phyloP scores from a whole-genome alignment of 1,140 invertebrate species.

The Caenorhabditis inopinata region DNA sequence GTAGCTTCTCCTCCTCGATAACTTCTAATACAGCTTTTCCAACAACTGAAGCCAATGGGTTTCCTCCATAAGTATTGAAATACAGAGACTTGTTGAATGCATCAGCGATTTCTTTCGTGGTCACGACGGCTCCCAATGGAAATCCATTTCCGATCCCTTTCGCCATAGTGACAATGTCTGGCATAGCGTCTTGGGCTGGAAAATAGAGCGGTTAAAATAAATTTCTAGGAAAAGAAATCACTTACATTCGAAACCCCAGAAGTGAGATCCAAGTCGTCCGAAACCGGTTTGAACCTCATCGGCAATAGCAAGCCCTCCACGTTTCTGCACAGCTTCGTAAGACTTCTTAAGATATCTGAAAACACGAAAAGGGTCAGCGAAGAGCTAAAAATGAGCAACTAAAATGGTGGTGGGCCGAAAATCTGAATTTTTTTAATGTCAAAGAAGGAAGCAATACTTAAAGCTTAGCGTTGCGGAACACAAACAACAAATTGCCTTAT shows the following conservation, averaged over 20 bases:
- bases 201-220: background rate
- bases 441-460: no score
- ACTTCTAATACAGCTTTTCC: slow-evolving; percentile 86
- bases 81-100: slow-evolving; percentile 77
- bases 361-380: background rate
- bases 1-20: slow-evolving; percentile 85
- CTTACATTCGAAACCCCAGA: slow-evolving; percentile 84
- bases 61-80: slow-evolving; percentile 95
- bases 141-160: slow-evolving; percentile 71
- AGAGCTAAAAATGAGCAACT: no score
- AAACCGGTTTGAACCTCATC: slow-evolving; percentile 97
- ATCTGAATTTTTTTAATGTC: no score
- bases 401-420: no score
- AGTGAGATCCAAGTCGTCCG: slow-evolving; percentile 85
- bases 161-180: slow-evolving; percentile 79
- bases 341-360: slow-evolving; percentile 77
- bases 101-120: slow-evolving; percentile 76
- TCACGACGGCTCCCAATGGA: slow-evolving; percentile 88
- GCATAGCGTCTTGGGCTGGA: slow-evolving; percentile 75
- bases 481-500: no score
- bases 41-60: slow-evolving; percentile 82
- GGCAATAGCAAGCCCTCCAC: slow-evolving; percentile 83
- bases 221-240: background rate
- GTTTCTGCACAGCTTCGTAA: slow-evolving; percentile 76
- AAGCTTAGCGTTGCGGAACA: no score